Percentiles rank a stretch among this genome's conserved stretches.
phyloP scores from a whole-genome alignment of 2,113 vertebrate genomes.

The Cairina moschata region DNA sequence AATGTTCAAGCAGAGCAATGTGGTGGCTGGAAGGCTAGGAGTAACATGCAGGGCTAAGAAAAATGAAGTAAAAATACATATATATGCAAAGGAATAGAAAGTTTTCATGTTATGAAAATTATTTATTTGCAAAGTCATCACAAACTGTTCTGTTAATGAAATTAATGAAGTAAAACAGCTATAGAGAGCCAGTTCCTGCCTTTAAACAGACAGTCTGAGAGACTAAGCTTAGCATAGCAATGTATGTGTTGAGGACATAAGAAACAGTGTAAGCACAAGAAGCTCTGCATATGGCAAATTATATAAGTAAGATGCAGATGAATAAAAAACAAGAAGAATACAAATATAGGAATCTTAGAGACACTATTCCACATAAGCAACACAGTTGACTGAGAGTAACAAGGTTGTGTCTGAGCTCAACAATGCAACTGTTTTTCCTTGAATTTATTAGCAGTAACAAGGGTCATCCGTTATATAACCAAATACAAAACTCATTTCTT shows the following conservation, averaged over 20 bases:
- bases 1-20: not conserved
- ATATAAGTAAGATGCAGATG: not conserved
- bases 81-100: not conserved
- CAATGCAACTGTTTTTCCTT: not conserved
- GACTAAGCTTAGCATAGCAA: not conserved
- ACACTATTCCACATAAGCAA: not conserved
- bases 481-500: not conserved
- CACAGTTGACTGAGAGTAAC: fast-evolving
- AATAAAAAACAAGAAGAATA: not conserved
- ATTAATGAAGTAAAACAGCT: not conserved
- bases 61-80: not conserved
- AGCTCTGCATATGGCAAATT: not conserved
- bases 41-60: not conserved
- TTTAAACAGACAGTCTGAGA: not conserved
- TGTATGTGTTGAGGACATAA: not conserved
- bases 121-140: not conserved
- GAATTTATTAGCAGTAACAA: not conserved
- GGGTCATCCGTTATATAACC: not conserved
- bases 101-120: not conserved
- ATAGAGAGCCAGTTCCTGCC: not conserved
- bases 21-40: fast-evolving
- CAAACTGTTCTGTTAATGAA: not conserved
- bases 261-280: not conserved
- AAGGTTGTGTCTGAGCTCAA: not conserved
- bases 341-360: not conserved